A percentile compares a stretch with the other conserved stretches of the same genome.
Conservation (phyloP, 2,888 invertebrate species). For the Drosophila falleni region DNA sequence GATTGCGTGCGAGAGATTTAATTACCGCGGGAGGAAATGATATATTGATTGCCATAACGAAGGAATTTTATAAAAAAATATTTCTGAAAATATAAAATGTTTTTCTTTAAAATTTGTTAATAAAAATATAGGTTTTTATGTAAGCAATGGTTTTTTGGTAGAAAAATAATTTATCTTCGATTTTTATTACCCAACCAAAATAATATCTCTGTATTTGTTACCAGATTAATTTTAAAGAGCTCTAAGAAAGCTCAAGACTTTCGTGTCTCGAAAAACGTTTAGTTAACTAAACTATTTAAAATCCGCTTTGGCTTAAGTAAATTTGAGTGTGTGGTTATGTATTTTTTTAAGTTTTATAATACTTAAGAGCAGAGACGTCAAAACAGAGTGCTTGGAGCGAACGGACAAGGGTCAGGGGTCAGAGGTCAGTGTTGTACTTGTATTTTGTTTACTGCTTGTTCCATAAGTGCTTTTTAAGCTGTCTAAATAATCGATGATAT, state of each 20-base stretch:
- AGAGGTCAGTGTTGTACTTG: constrained; percentile 9
- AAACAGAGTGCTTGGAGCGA: not conserved
- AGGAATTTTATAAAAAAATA: constrained; percentile 8
- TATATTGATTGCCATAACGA: constrained; percentile 59
- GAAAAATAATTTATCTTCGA: not conserved
- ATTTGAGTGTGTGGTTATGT: constrained; percentile 7
- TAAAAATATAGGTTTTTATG: not conserved
- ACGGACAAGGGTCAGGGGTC: constrained; percentile 23
- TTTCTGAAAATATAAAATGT: constrained; percentile 3
- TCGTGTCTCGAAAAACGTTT: too few relatives aligned
- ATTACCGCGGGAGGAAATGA: constrained; percentile 64
- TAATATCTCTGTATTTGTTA: not conserved
- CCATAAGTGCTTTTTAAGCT: constrained; percentile 58
- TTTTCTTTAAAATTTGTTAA: not conserved
- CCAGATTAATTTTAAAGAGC: not conserved
- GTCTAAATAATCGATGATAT: constrained; percentile 63
- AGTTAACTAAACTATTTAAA: not conserved
- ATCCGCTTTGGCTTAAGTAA: not conserved
- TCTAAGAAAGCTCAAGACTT: too few relatives aligned
- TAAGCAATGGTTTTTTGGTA: not conserved
- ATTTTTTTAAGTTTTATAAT: constrained; percentile 15
- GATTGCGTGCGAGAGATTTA: constrained; percentile 49
- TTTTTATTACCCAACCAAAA: not conserved
- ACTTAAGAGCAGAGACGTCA: constrained; percentile 18
- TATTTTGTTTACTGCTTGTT: constrained; percentile 48